Percentiles rank a stretch among this genome's conserved stretches.
Conservation (phyloP, 2,113 vertebrate species). For the Cacatua alba region DNA sequence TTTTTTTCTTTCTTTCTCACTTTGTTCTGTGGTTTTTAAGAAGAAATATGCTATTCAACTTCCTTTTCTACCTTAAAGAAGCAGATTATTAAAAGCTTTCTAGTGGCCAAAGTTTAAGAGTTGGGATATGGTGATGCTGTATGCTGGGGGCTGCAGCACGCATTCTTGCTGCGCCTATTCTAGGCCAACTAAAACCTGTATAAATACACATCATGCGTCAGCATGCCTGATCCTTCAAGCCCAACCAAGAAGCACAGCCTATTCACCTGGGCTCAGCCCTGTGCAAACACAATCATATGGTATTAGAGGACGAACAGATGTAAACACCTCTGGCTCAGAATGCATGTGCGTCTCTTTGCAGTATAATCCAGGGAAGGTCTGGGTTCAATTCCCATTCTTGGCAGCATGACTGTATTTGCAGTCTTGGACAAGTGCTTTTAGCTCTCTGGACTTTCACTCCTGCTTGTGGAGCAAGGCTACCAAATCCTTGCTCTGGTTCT, state of each 20-base stretch:
- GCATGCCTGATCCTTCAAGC: background rate
- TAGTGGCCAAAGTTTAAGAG: background rate
- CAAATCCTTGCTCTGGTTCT: background rate
- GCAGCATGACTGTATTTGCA: background rate
- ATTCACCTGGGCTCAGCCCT: background rate
- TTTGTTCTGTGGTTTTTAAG: background rate
- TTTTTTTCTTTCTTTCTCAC: background rate
- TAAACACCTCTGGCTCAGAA: background rate
- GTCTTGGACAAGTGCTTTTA: background rate
- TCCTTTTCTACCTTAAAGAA: background rate
- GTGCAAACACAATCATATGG: background rate
- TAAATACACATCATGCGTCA: background rate
- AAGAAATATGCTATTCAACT: background rate
- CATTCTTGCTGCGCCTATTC: fast-evolving
- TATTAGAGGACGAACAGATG: background rate
- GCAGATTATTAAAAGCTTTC: background rate
- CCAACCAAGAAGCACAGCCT: background rate
- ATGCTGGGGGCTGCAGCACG: fast-evolving
- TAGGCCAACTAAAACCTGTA: background rate
- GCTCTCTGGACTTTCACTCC: background rate
- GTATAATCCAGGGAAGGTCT: background rate
- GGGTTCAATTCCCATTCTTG: background rate
- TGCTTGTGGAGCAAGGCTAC: background rate
- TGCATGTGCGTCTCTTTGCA: fast-evolving
- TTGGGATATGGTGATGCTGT: background rate